Percentiles rank a stretch among this genome's conserved stretches.
These are phyloP conservation scores for Congeria kusceri DNA, from an alignment of 2,888 invertebrate species.

Conservation along the genomic window DNA sequence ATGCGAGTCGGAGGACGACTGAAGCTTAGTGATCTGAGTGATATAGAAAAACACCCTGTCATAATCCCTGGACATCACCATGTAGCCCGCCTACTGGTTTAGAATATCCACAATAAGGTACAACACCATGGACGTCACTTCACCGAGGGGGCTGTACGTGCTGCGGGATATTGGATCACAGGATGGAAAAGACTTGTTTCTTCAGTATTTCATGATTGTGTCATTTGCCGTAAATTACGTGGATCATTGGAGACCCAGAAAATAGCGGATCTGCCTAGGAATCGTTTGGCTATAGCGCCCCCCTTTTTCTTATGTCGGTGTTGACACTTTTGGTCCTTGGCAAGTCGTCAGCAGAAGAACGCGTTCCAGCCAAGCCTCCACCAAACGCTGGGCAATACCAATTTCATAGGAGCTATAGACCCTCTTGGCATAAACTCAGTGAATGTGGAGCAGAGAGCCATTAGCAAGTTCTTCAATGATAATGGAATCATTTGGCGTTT, in stretches of 20 bases:
- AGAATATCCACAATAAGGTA: constrained; percentile 33
- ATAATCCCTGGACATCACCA: constrained; percentile 41
- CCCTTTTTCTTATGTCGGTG: constrained; percentile 85
- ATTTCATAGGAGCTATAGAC: constrained; percentile 34
- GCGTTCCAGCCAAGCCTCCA: constrained; percentile 22
- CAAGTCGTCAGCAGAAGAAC: constrained; percentile 29
- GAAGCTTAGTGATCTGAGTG: too few relatives aligned
- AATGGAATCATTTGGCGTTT: constrained; percentile 31
- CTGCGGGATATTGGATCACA: constrained; percentile 39
- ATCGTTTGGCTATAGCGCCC: constrained; percentile 21
- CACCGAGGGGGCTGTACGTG: constrained; percentile 40
- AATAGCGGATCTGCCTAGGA: constrained; percentile 43
- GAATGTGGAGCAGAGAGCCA: constrained; percentile 33
- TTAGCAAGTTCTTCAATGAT: constrained; percentile 4
- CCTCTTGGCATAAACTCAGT: constrained; percentile 29
- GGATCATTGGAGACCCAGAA: constrained; percentile 6
- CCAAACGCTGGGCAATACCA: constrained; percentile 51
- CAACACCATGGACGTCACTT: constrained; percentile 47
- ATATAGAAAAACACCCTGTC: constrained; percentile 41
- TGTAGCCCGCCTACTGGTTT: constrained; percentile 29
- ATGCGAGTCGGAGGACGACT: too few relatives aligned
- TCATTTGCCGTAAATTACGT: constrained; percentile 25
- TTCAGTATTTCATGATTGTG: constrained; percentile 32
- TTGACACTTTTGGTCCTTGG: constrained; percentile 81
- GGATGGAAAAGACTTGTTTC: constrained; percentile 24